Evolutionary conservation across 2,113 vertebrate genomes (phyloP).

Genomic region (Phaethornis superciliosus): DNA sequence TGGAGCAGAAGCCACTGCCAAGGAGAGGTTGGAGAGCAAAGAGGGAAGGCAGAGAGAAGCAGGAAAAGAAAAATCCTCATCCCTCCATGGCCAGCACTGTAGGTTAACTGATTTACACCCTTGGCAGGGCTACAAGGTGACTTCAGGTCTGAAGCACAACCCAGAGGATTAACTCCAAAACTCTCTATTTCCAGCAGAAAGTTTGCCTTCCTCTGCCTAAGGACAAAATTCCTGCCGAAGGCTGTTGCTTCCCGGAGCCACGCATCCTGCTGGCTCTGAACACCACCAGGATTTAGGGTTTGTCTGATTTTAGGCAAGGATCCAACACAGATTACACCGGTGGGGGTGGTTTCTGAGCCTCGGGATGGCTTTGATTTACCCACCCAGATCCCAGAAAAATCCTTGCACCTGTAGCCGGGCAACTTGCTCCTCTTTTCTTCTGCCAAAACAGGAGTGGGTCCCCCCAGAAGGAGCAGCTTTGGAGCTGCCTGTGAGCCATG

Average conservation of each 20-base stretch:
- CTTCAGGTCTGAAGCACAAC: constrained; percentile 27
- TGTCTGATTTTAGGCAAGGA: background rate
- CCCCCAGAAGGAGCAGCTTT: constrained; percentile 44
- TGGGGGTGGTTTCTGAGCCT: background rate
- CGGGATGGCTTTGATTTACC: constrained; percentile 29
- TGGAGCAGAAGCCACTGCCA: background rate
- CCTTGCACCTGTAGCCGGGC: constrained; percentile 58
- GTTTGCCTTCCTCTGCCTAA: background rate
- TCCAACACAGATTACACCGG: background rate
- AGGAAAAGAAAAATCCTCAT: background rate
- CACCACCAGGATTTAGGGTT: background rate
- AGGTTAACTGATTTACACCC: constrained; percentile 17
- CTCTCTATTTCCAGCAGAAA: constrained; percentile 54
- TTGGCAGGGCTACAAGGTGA: constrained; percentile 7
- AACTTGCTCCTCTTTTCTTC: constrained; percentile 34
- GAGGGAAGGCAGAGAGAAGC: background rate
- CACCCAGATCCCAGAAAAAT: constrained; percentile 32
- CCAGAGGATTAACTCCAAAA: constrained; percentile 39
- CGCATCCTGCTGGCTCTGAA: background rate
- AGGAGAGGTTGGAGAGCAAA: background rate
- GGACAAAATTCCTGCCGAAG: constrained; percentile 45
- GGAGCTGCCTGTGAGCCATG: constrained; percentile 55
- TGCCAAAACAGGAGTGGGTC: constrained; percentile 3
- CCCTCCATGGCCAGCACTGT: rapidly evolving
- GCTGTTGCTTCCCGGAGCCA: constrained; percentile 49